Conservation (phyloP, 1,140 invertebrate genomes). For the Eupristina koningsbergeri region DNA sequence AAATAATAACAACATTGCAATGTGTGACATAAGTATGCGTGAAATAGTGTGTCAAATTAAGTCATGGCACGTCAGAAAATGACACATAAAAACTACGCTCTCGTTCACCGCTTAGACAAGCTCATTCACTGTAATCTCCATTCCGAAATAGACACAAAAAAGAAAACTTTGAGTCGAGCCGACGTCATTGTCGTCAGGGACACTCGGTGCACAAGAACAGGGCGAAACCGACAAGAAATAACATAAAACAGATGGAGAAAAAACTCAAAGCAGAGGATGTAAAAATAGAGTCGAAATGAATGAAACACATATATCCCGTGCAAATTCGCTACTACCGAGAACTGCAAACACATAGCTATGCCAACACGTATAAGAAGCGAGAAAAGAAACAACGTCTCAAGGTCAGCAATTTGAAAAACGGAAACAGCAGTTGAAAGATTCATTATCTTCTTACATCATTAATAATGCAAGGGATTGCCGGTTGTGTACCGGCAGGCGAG, state of each 20-base stretch:
- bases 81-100: background rate
- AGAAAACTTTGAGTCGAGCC: conserved; percentile 22
- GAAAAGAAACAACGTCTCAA: background rate
- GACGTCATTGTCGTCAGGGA: conserved; percentile 21
- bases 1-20: background rate
- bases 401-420: background rate
- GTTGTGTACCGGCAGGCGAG: too few species aligned
- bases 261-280: background rate
- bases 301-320: conserved; percentile 29
- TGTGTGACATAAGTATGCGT: background rate
- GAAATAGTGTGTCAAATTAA: background rate
- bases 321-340: background rate
- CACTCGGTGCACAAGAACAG: conserved; percentile 30
- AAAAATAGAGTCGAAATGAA: conserved; percentile 41
- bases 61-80: background rate
- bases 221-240: background rate
- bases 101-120: background rate
- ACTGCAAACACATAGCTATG: background rate
- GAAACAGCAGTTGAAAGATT: too few species aligned
- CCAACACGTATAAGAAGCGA: background rate
- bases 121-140: conserved; percentile 17
- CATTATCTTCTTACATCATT: too few species aligned
- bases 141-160: conserved; percentile 29
- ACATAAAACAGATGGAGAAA: background rate
- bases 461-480: too few species aligned